Evolutionary conservation across 2,113 vertebrate genomes (phyloP).

Genomic region (Parus major): DNA sequence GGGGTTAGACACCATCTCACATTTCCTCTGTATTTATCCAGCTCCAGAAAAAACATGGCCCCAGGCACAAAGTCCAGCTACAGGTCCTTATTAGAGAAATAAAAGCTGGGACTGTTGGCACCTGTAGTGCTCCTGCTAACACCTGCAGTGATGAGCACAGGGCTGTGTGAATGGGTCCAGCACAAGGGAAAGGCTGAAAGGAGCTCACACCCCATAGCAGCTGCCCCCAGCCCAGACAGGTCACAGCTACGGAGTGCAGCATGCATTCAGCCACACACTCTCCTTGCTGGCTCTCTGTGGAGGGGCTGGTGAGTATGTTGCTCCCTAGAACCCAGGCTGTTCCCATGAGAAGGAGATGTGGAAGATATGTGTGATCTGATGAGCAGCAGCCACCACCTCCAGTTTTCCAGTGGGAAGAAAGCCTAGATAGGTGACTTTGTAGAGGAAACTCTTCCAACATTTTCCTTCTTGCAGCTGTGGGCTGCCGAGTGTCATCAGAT

Average conservation of each 20-base stretch:
- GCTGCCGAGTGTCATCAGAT: background rate
- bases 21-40: background rate
- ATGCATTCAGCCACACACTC: background rate
- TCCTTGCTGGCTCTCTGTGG: background rate
- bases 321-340: background rate
- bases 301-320: background rate
- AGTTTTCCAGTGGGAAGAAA: background rate
- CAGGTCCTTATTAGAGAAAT: background rate
- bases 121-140: accelerated
- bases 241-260: accelerated
- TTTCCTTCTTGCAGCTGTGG: background rate
- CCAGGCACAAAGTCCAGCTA: background rate
- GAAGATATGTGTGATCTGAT: background rate
- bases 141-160: background rate
- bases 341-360: background rate
- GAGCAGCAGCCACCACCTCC: background rate
- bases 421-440: background rate
- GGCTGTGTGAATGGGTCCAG: accelerated
- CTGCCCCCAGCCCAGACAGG: background rate
- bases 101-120: background rate
- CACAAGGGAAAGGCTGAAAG: background rate
- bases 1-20: background rate
- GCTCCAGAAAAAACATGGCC: background rate
- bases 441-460: background rate
- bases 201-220: background rate